These are phyloP conservation scores for Calephelis nemesis DNA, from an alignment of 1,140 invertebrate species.

Conservation along the genomic window DNA sequence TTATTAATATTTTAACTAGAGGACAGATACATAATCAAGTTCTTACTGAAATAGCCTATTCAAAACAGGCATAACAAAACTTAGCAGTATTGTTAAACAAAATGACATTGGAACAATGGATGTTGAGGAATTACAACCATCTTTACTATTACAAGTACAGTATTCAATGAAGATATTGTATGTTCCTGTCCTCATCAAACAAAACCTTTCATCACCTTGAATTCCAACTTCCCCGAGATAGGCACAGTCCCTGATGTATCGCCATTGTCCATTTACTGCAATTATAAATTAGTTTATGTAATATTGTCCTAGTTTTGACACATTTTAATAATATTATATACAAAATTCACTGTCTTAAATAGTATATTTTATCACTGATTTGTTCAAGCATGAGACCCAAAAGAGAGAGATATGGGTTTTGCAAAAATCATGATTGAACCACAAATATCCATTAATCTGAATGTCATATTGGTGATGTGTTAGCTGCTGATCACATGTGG, in stretches of 20 bases:
- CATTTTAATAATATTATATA: too few species aligned
- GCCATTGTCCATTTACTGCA: constrained; percentile 93
- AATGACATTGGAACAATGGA: constrained; percentile 47
- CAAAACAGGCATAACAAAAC: constrained; percentile 23
- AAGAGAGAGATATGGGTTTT: too few species aligned
- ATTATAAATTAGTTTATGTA: background rate
- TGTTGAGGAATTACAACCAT: constrained; percentile 88
- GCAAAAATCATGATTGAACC: too few species aligned
- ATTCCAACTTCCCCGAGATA: constrained; percentile 94
- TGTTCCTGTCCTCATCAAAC: constrained; percentile 93
- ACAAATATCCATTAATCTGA: too few species aligned
- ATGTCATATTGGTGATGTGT: too few species aligned
- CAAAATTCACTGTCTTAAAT: too few species aligned
- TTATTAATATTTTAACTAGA: background rate
- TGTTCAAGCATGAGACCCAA: too few species aligned
- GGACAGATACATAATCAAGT: background rate
- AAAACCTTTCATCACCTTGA: constrained; percentile 93
- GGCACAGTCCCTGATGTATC: constrained; percentile 93
- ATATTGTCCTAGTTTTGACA: too few species aligned
- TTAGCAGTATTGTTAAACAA: constrained; percentile 30
- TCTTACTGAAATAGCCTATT: background rate
- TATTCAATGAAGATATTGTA: constrained; percentile 97
- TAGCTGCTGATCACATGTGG: too few species aligned
- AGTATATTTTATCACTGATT: too few species aligned
- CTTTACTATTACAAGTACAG: constrained; percentile 95